Base-by-base conservation (phyloP, 1,140 invertebrate species). In the Frieseomelitta varia region DNA sequence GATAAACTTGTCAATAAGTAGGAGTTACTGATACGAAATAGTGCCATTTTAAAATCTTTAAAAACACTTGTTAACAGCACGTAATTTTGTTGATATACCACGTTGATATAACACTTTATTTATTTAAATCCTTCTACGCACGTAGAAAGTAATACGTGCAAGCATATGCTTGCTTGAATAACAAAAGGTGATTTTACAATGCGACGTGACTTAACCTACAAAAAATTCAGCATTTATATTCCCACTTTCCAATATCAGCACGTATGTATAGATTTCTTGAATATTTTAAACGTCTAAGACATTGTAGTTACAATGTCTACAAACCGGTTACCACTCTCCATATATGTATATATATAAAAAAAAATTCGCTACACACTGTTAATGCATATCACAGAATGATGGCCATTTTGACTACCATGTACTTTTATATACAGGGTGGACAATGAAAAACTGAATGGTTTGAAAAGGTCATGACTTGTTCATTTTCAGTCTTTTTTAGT, bases 21-120 rank as follows among this genome's bases (percentile, higher is more conserved):
- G 58, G 27, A 68, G 15, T 39, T 76, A 58, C 30, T 80, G 30
- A 87, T 81, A 69, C 87, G 85, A 53, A n/a, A 89, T 24, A 89
- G 81, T 11, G 78, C 81, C 88, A 89, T 89, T 24, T 47, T 78
- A 24, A 27, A 34, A 73, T 15, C 24, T 51, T 30, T n/a, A 24
- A 4, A 47, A 47, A 11, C 17, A 71, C n/a, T 65, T 67, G 58
- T n/a, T 3, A 56, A 19, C 17, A 30, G 30, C 27, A 24, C 21
- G 39, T 47, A 47, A 10, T 47, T 39, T 58, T 27, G 8, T 51
- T 67, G 15, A 34, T 19, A 39, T 63, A 34, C 47, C 21, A 53
- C 39, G n/a, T n/a, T n/a, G n/a, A n/a, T n/a, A 83, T 21, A 55
- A 51, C 11, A 8, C 47, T n/a, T n/a, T 61, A 21, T 27, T 11